phyloP scores from a whole-genome alignment of 2,888 invertebrate genomes.

The Cancer borealis region DNA sequence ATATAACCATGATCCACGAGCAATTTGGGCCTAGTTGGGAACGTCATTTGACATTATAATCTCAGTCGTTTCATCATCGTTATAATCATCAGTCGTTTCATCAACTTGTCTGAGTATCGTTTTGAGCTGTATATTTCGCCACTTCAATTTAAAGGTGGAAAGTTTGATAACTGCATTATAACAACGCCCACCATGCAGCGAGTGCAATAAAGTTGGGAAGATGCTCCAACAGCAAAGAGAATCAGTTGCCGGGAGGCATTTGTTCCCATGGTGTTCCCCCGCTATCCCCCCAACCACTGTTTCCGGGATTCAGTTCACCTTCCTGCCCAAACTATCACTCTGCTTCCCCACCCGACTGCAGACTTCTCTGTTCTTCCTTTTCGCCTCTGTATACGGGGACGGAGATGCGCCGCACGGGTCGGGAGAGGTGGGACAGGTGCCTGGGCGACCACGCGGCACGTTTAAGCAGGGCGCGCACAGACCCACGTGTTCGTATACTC shows the following conservation, averaged over 20 bases:
- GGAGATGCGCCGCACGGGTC: neutral
- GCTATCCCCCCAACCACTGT: neutral
- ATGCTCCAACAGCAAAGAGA: neutral
- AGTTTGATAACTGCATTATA: neutral
- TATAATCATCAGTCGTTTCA: too few relatives aligned
- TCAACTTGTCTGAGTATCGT: neutral
- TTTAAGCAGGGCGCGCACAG: neutral
- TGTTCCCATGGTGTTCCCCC: neutral
- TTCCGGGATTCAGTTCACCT: neutral
- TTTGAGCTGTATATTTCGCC: neutral
- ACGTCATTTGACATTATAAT: too few relatives aligned
- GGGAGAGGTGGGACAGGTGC: slow-evolving; percentile 15
- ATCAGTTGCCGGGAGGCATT: neutral
- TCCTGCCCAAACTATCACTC: slow-evolving; percentile 3
- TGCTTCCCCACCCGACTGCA: neutral
- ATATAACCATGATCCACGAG: too few relatives aligned
- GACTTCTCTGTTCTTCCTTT: neutral
- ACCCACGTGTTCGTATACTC: neutral
- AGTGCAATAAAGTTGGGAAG: neutral
- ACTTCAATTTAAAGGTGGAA: neutral
- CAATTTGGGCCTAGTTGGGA: too few relatives aligned
- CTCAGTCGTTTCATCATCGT: too few relatives aligned
- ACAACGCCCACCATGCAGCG: neutral
- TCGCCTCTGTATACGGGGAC: neutral
- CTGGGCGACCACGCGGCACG: neutral